Percentiles rank a stretch among this genome's conserved stretches.
These are phyloP conservation scores for Hyposmocoma kahamanoa DNA, from an alignment of 1,140 invertebrate species.

Conservation along the genomic window DNA sequence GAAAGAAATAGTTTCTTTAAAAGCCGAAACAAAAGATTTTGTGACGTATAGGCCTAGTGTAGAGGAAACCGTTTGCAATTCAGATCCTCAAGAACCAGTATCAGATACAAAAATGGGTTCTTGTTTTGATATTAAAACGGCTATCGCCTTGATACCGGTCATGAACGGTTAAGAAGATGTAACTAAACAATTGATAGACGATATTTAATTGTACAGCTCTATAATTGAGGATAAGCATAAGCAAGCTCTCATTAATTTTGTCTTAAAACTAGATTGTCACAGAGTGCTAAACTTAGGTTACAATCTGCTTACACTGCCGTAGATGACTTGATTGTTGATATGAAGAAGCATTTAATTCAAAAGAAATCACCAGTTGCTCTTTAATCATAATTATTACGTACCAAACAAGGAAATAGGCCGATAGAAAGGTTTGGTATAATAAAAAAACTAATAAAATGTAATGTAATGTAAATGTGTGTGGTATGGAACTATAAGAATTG, in stretches of 20 bases:
- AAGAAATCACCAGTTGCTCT: constrained; percentile 1
- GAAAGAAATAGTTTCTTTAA: too few species aligned
- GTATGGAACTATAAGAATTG: constrained; percentile 1
- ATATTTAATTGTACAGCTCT: constrained; percentile 19
- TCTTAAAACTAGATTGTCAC: constrained; percentile 9
- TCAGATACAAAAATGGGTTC: too few species aligned
- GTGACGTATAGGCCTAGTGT: too few species aligned
- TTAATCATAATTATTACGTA: too few species aligned
- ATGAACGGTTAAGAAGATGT: constrained; percentile 15
- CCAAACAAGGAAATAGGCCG: not conserved
- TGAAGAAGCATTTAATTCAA: not conserved
- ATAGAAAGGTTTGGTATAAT: constrained; percentile 4
- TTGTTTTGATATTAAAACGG: constrained; percentile 23
- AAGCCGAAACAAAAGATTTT: too few species aligned
- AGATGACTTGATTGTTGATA: not conserved
- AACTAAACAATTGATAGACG: constrained; percentile 21
- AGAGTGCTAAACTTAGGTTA: too few species aligned
- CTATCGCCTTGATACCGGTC: constrained; percentile 15
- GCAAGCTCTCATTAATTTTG: constrained; percentile 3
- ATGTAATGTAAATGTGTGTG: too few species aligned
- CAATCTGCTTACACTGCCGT: not conserved
- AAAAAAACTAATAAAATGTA: too few species aligned
- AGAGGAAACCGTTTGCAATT: too few species aligned
- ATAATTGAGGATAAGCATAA: constrained; percentile 3
- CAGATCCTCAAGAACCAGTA: too few species aligned